Evolutionary conservation across 2,113 vertebrate species (phyloP).

Genomic region (Edolisoma coerulescens): DNA sequence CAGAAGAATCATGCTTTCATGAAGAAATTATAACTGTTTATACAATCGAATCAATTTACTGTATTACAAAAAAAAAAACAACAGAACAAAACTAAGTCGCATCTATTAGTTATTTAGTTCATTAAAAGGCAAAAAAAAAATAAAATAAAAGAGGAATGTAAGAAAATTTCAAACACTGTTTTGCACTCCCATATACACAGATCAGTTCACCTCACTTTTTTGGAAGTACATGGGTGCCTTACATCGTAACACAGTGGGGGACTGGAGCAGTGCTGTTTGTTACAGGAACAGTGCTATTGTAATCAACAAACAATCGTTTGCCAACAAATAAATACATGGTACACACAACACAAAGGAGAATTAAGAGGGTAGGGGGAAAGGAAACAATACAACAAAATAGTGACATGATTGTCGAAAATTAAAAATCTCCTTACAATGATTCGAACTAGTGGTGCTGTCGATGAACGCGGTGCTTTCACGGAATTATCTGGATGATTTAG

Average conservation of each 20-base stretch:
- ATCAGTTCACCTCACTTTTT: slow-evolving; percentile 81
- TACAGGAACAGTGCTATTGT: slow-evolving; percentile 90
- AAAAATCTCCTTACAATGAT: slow-evolving; percentile 89
- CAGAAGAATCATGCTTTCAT: slow-evolving; percentile 99
- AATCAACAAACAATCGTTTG: slow-evolving; percentile 97
- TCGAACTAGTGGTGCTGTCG: slow-evolving; percentile 86
- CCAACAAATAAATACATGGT: slow-evolving; percentile 99
- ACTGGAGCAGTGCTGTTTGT: slow-evolving; percentile 92
- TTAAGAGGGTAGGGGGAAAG: slow-evolving; percentile 20
- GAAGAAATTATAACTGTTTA: slow-evolving; percentile 93
- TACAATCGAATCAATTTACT: slow-evolving; percentile 93
- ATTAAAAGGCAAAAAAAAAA: slow-evolving; percentile 94
- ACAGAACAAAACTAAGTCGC: slow-evolving; percentile 71
- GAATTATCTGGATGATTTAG: slow-evolving; percentile 69
- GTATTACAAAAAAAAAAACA: slow-evolving; percentile 81
- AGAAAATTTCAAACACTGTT: slow-evolving; percentile 90
- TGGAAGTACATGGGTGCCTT: slow-evolving; percentile 74
- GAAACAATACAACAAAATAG: slow-evolving; percentile 76
- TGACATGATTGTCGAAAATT: slow-evolving; percentile 98
- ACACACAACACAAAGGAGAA: slow-evolving; percentile 84
- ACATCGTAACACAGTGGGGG: slow-evolving; percentile 72
- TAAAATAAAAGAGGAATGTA: slow-evolving; percentile 87
- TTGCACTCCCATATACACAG: slow-evolving; percentile 85
- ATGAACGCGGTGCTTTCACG: slow-evolving; percentile 54
- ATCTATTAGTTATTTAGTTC: slow-evolving; percentile 91